Evolutionary conservation across 2,113 vertebrate species (phyloP).

Genomic region (Mirza zaza): DNA sequence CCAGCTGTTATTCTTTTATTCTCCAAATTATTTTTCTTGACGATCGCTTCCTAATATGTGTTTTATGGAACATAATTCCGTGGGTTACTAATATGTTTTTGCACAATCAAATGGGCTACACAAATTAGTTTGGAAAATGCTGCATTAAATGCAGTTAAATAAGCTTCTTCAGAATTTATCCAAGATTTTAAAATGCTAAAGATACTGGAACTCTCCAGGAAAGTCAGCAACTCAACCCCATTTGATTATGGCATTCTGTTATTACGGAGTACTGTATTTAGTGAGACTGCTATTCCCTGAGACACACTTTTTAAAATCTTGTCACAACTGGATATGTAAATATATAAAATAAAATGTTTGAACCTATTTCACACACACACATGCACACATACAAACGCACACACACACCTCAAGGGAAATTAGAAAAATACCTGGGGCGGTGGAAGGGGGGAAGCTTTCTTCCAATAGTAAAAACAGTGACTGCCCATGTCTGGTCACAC

Average conservation of each 20-base stretch:
- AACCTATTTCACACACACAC: not conserved
- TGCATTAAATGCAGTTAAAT: not conserved
- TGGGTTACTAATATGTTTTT: not conserved
- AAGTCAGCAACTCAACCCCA: not conserved
- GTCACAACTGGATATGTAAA: not conserved
- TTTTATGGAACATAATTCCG: not conserved
- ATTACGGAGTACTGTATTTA: not conserved
- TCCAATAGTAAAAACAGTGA: not conserved
- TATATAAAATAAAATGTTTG: not conserved
- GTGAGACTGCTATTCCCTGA: not conserved
- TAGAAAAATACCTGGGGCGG: not conserved
- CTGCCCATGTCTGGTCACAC: not conserved
- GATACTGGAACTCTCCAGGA: not conserved
- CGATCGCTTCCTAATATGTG: not conserved
- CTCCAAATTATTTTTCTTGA: not conserved
- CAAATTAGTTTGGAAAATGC: constrained; percentile 14
- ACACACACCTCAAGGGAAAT: not conserved
- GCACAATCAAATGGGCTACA: not conserved
- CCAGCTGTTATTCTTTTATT: not conserved
- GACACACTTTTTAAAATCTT: not conserved
- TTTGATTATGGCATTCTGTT: not conserved
- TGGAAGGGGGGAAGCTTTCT: not conserved
- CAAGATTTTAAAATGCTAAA: not conserved
- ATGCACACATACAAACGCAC: not conserved
- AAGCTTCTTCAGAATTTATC: not conserved